phyloP scores from a whole-genome alignment of 30 jellyfish, hydroid and myxozoan species.

The Hydra vulgaris region DNA sequence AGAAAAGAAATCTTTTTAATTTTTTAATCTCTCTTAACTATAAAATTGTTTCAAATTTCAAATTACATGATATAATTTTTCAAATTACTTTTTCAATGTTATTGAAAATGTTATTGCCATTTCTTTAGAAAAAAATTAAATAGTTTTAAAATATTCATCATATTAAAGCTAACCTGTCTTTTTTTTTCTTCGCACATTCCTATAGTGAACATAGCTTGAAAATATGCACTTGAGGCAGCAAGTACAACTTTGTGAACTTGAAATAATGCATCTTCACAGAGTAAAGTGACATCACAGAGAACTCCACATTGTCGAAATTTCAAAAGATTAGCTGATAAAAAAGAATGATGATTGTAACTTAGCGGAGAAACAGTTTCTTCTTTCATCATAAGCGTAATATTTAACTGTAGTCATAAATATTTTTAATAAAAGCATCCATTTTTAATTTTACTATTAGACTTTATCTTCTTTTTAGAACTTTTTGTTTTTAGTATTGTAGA shows the following conservation, averaged over 20 bases:
- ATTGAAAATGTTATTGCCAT: no score
- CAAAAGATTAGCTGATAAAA: conserved; percentile 10
- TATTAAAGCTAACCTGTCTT: conserved; percentile 31
- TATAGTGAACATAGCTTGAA: conserved; percentile 73
- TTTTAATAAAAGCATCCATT: no score
- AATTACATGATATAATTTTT: no score
- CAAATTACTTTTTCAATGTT: no score
- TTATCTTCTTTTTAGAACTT: no score
- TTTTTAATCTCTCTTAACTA: no score
- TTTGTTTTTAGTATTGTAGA: no score
- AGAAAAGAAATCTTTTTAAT: no score
- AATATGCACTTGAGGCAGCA: conserved; percentile 79
- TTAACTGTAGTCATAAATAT: no score
- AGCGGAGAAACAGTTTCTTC: neutral
- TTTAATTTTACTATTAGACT: no score
- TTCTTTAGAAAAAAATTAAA: no score
- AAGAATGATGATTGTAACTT: neutral
- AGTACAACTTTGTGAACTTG: conserved; percentile 64
- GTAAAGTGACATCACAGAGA: conserved; percentile 54
- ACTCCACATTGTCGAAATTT: conserved; percentile 14
- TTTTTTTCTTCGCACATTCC: conserved; percentile 63
- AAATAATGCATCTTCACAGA: conserved; percentile 42
- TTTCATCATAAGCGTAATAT: neutral
- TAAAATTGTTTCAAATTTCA: no score
- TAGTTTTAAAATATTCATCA: neutral